Evolutionary conservation across 2,113 vertebrate genomes (phyloP), one percentile per base, ranked within the genome.

Genomic region (Mandrillus leucophaeus): DNA sequence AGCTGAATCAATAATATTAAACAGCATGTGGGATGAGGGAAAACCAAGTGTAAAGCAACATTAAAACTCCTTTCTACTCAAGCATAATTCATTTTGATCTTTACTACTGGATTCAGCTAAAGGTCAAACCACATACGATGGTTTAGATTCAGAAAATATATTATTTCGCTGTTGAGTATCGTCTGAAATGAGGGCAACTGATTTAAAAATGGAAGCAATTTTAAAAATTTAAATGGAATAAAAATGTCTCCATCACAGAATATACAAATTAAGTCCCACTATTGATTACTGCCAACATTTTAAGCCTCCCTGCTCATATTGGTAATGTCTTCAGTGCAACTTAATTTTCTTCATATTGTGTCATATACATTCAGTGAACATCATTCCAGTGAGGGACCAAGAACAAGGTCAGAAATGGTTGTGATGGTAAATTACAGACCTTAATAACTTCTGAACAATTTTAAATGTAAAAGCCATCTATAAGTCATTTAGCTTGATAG

Each of bases 81-180:
- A n/a, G 59, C 97, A 66, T 97, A 97, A 97, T 30, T 98, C 87
- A 87, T 87, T 88, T 88, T 95, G 40, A 98, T 96, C 81, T 98
- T 97, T 93, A 97, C 64, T 66, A 90, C 57, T 92, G 48, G 95
- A 98, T 97, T 80, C 96, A 22, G 89, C 75, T 82, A 90, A 96
- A 95, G 88, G 81, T 27, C 90, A 98, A 97, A 79, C 90, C 64
- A 90, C 88, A 97, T 59, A 96, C 35, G 0, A 93, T 20, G 40
- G 22, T 23, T 97, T 52, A 84, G 55, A 97, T 70, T 85, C 68
- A 84, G 45, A 95, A 98, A 96, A 70, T n/a, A 14, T 9, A 79
- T 75, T 86, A 97, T 97, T 78, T 95, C 38, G 57, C 90, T 90
- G 61, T 20, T 76, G 8, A 88, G 23, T 80, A 75, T 82, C 87